A percentile compares a stretch with the other conserved stretches of the same genome.
These are phyloP conservation scores for Tenrec ecaudatus DNA, from an alignment of 2,113 vertebrate genomes.

Conservation along the genomic window DNA sequence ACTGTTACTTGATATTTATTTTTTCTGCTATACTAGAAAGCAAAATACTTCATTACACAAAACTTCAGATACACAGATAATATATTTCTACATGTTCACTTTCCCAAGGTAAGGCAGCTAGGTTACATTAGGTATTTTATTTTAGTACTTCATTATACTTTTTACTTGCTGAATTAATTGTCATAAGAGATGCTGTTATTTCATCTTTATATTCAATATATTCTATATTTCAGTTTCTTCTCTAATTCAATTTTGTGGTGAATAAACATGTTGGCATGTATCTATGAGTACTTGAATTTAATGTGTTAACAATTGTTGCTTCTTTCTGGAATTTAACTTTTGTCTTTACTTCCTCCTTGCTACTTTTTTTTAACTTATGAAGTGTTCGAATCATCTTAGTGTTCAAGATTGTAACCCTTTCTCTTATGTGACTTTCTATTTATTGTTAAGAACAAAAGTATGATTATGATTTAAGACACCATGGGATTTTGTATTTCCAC, in stretches of 20 bases:
- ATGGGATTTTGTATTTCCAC: neutral
- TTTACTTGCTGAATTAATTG: neutral
- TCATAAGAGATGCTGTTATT: no score
- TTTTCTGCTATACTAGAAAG: neutral
- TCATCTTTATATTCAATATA: no score
- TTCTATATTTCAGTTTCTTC: neutral
- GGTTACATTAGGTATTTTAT: neutral
- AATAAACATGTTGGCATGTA: neutral
- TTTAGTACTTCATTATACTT: conserved; percentile 11
- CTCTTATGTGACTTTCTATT: neutral
- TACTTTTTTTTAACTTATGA: conserved; percentile 26
- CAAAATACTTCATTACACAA: neutral
- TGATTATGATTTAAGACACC: neutral
- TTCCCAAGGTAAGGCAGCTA: neutral
- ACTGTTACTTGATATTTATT: neutral
- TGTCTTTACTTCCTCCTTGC: neutral
- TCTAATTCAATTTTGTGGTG: neutral
- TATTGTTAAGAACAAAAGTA: neutral
- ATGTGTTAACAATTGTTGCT: neutral
- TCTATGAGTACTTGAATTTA: neutral
- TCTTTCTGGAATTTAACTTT: neutral
- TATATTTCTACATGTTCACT: neutral
- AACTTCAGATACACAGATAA: neutral
- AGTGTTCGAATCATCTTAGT: neutral
- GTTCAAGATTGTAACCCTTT: neutral